Evolutionary conservation across 2,797 vertebrate genomes (phyloP), one percentile per base, ranked within the genome.

Genomic region (Eleutherodactylus coqui): DNA sequence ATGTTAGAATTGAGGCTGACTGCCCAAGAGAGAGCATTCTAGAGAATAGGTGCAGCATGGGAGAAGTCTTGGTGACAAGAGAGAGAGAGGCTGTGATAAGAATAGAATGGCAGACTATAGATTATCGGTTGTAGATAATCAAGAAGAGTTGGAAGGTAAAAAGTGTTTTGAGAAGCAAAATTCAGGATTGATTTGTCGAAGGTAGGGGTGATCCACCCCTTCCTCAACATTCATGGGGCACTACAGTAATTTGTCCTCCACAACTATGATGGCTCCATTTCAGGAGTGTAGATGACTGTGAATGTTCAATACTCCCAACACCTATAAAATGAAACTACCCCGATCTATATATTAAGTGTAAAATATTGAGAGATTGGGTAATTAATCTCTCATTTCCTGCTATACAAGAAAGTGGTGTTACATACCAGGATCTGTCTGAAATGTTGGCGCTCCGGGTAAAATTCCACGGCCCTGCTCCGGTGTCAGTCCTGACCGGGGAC

Each of bases 401-500:
- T 36, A 67, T 67, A 36, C 34, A 36, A 67, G 64, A 36, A 36
- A 70, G 38, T 41, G 34, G 24, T 43, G 24, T 24, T 29, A 62
- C 89, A 0, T 94, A 96, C 96, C 96, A 90, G 94, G 86, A 90
- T 92, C 94, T 1, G 94, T 91, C 79, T 91, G 93, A 90, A 96
- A 96, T 0, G 93, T 88, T 89, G 91, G 94, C 43, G 93, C 78
- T 13, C 89, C 88, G 0, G 89, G 49, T 69, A 89, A 75, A 0
- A 89, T 55, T 24, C 89, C 90, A 43, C 92, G 91, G 86, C 93
- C 92, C 5, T 93, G 89, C 90, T 96, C 95, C 24, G 93, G 85
- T 0, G 88, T 87, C 24, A 89, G 85, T 0, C 89, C 88, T 21
- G 78, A 91, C 92, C 79, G 95, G 73, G 95, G 94, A 91, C 95